Evolutionary conservation across 2,888 invertebrate genomes (phyloP), one percentile per base, ranked within the genome.

Genomic region (Cantharis rufa): DNA sequence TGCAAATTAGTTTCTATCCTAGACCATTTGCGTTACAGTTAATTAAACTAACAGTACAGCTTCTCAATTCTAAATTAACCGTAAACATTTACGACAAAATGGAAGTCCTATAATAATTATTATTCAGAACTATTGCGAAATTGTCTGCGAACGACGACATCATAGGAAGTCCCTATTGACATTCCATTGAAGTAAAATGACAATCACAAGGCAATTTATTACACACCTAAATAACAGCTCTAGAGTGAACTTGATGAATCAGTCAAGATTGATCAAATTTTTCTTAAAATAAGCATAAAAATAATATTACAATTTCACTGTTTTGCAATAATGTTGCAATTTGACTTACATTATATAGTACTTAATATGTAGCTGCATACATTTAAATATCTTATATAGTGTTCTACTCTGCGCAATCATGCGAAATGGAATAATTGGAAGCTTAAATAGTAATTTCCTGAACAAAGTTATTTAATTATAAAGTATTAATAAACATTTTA

Each of bases 151-250:
- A 73, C 70, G 27, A 63, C 76, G 70, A 80, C 82, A 76, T 82
- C 82, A 81, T 81, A 79, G 80, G 76, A 79, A 72, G 77, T 72
- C 79, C 81, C 78, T 79, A 83, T 83, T 82, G 82, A 80, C 82
- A 82, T 84, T 82, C 82, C 75, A 80, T 81, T 75, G 81, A 80
- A 78, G 80, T 72, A 77, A 78, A 76, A 80, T 78, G 73, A 77
- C 80, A 80, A 82, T 83, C 82, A 83, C 80, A 79, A 75, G 81
- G 82, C 82, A 82, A 83, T 82, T 81, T 80, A 79, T 76, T 77
- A 78, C 82, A 81, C 81, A 80, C 81, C 80, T 82, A 81, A 82
- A 82, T 82, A 81, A 82, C 81, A 70, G 78, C 72, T 74, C 48
- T 7, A 48, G n/a, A 48, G n/a, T 48, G 7, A 48, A 48, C 48